These are phyloP conservation scores for Bambusicola thoracicus DNA, from an alignment of 2,113 vertebrate species.

Conservation along the genomic window DNA sequence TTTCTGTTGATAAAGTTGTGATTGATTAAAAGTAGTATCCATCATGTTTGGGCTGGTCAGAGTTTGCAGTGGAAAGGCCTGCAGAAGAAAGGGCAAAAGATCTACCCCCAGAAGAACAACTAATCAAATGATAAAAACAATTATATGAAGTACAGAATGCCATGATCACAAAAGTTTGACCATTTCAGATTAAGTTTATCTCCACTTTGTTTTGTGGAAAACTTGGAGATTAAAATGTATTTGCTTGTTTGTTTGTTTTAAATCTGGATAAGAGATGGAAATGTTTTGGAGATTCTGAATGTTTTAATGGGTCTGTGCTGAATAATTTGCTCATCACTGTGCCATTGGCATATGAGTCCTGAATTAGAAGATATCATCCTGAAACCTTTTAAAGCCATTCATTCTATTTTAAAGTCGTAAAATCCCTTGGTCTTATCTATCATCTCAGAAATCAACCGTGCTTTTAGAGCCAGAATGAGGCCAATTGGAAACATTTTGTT, in stretches of 20 bases:
- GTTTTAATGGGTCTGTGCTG: not conserved
- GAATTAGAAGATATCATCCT: not conserved
- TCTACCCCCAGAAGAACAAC: not conserved
- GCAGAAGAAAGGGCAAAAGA: not conserved
- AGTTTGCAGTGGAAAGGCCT: not conserved
- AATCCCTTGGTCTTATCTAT: not conserved
- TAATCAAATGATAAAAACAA: not conserved
- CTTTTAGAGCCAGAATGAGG: slow-evolving; percentile 14
- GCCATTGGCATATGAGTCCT: not conserved
- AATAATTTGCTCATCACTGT: not conserved
- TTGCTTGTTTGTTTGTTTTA: not conserved
- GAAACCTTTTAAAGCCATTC: not conserved
- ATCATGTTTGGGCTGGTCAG: not conserved
- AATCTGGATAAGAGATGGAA: not conserved
- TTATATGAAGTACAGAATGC: not conserved
- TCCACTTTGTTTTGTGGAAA: not conserved
- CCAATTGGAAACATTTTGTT: slow-evolving; percentile 38
- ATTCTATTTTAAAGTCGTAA: not conserved
- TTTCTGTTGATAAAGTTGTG: not conserved
- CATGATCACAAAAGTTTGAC: not conserved
- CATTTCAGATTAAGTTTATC: not conserved
- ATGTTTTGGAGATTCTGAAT: not conserved
- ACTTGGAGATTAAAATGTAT: not conserved
- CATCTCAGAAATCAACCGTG: not conserved
- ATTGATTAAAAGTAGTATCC: not conserved